Evolutionary conservation across 92 coral and sea anemone genomes (phyloP), one percentile per base, ranked within the genome.

Genomic region (Meandrina meandrites): DNA sequence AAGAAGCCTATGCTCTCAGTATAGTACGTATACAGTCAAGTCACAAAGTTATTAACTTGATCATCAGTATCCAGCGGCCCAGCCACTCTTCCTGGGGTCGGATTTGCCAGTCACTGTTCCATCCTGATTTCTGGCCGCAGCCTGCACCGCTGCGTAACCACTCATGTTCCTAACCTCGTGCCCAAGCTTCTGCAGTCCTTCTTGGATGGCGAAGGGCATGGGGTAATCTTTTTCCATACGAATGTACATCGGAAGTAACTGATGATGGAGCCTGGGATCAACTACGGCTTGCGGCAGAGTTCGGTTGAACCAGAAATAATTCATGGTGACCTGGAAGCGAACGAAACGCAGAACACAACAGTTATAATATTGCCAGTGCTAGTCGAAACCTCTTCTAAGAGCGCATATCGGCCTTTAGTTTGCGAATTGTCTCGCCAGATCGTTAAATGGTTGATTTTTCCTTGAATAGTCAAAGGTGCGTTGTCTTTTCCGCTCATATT

Each of bases 241-340:
- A 79, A 93, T 84, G 62, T 88, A 83, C 74, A 90, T 93, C 31
- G 98, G 98, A 70, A 93, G 87, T 5, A 96, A 91, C 88, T 96
- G 98, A 56, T 96, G 98, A 47, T 96, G 98, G 47, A 96, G 84
- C 78, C 98, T 91, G 36, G 98, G 98, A 42, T 91, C 94, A 21
- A 79, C 85, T 19, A 96, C 94, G 19, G 98, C 91, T 72, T 94
- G 92, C 0, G 92, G 66, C 54, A 96, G 89, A 37, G 91, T 90
- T 78, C 93, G 91, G 75, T 88, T 86, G 64, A 96, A 96, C 98
- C 98, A 96, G n/a, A 96, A 86, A 66, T 90, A 90, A 84, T 96
- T 94, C 89, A 94, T 90, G 2, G 90, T 80, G 60, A 94, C 93
- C 98, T 96, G 78, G 4, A 78, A 86, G 22, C 30, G 58, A 62